Percentiles rank a stretch among this genome's conserved stretches.
These are phyloP conservation scores for Conops quadrifasciatus DNA, from an alignment of 2,888 invertebrate genomes.

Conservation along the genomic window DNA sequence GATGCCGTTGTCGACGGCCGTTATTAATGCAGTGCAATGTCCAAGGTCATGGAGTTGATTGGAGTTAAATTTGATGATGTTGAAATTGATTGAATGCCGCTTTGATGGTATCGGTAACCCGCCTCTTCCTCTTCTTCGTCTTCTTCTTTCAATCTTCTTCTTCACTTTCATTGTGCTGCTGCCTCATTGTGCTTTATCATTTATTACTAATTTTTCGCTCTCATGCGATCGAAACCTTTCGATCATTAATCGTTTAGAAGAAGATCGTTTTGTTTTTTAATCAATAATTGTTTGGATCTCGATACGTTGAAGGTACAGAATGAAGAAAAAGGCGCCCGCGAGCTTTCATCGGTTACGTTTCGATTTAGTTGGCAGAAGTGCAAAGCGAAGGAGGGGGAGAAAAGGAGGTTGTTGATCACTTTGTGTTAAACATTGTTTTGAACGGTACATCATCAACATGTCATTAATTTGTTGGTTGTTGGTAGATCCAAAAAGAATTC, in stretches of 20 bases:
- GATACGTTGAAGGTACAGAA: neutral
- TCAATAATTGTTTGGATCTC: slow-evolving; percentile 7
- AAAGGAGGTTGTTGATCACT: slow-evolving; percentile 36
- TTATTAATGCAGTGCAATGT: slow-evolving; percentile 12
- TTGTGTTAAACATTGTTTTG: slow-evolving; percentile 26
- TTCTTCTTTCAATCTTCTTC: neutral
- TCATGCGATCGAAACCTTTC: no score
- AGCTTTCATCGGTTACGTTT: neutral
- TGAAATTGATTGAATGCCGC: no score
- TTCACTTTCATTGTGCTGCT: slow-evolving; percentile 10
- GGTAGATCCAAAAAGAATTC: neutral
- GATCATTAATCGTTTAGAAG: no score
- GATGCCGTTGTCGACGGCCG: neutral
- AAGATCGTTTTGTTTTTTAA: slow-evolving; percentile 10
- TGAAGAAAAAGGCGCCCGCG: no score
- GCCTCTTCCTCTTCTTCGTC: slow-evolving; percentile 1
- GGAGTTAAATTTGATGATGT: no score
- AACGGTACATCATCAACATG: slow-evolving; percentile 39
- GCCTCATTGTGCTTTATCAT: slow-evolving; percentile 34
- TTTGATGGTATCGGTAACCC: neutral
- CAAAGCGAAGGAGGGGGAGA: slow-evolving; percentile 5
- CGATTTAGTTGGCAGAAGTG: no score
- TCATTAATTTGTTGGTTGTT: slow-evolving; percentile 41
- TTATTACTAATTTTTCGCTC: neutral
- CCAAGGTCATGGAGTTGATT: slow-evolving; percentile 7